Conservation (phyloP, 2,888 invertebrate species). For the Baronia brevicornis region DNA sequence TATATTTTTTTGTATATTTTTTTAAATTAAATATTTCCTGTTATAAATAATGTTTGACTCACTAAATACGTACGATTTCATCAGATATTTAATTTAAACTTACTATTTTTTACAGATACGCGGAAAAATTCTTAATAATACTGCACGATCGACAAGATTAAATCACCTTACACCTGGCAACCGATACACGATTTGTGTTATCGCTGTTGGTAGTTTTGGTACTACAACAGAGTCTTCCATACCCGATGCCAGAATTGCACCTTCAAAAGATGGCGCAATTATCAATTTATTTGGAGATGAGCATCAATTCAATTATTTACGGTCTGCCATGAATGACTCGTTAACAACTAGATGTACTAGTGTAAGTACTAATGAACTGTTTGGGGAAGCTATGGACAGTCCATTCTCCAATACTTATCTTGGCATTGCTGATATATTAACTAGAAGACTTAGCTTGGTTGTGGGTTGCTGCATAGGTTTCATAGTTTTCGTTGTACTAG, state of each 20-base stretch:
- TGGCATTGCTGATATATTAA: slow-evolving; percentile 84
- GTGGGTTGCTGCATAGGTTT: slow-evolving; percentile 92
- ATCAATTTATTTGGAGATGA: slow-evolving; percentile 75
- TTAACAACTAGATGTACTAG: slow-evolving; percentile 85
- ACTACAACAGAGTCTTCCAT: slow-evolving; percentile 58
- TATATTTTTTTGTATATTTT: no score
- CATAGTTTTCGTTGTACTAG: slow-evolving; percentile 87
- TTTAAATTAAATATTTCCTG: no score
- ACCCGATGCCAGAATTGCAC: slow-evolving; percentile 71
- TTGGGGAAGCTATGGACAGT: slow-evolving; percentile 76
- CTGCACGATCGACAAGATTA: slow-evolving; percentile 83
- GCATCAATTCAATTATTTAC: slow-evolving; percentile 65
- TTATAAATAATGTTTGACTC: slow-evolving; percentile 20
- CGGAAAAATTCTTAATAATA: slow-evolving; percentile 83
- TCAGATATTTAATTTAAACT: slow-evolving; percentile 7
- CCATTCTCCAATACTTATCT: slow-evolving; percentile 79
- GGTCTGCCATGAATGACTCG: slow-evolving; percentile 76
- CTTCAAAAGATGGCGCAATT: slow-evolving; percentile 50
- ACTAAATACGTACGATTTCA: no score
- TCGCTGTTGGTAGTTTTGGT: slow-evolving; percentile 84
- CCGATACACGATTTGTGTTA: slow-evolving; percentile 89
- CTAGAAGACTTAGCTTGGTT: slow-evolving; percentile 87
- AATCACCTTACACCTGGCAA: slow-evolving; percentile 85
- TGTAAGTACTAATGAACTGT: slow-evolving; percentile 83
- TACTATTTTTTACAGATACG: slow-evolving; percentile 75